phyloP scores from a whole-genome alignment of 2,113 vertebrate genomes.

The Phalacrocorax aristotelis region DNA sequence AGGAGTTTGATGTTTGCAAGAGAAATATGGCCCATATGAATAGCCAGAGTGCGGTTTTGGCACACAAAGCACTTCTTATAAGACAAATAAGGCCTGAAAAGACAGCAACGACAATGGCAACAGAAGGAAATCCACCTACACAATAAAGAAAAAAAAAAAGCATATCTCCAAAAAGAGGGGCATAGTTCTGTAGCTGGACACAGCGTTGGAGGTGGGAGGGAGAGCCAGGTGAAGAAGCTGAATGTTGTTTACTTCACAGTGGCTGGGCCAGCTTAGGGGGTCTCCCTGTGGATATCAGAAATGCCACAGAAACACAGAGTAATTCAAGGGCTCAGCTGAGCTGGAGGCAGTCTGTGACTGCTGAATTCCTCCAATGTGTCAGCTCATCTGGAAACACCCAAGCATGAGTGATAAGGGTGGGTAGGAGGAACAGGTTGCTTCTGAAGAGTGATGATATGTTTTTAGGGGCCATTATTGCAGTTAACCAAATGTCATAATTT shows the following conservation, averaged over 20 bases:
- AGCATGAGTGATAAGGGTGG: not conserved
- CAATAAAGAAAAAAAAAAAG: not conserved
- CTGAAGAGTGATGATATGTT: not conserved
- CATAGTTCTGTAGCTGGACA: not conserved
- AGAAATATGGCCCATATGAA: not conserved
- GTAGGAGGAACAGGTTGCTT: not conserved
- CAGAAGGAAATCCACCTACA: not conserved
- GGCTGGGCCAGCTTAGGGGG: not conserved
- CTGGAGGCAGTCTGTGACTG: not conserved
- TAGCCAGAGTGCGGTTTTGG: not conserved
- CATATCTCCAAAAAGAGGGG: not conserved
- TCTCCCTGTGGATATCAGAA: not conserved
- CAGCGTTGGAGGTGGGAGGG: not conserved
- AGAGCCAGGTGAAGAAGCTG: fast-evolving
- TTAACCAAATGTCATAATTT: not conserved
- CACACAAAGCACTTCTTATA: not conserved
- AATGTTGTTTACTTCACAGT: not conserved
- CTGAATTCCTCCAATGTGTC: not conserved
- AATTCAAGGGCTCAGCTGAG: not conserved
- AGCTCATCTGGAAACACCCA: not conserved
- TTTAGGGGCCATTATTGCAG: not conserved
- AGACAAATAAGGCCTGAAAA: not conserved
- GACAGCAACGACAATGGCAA: not conserved
- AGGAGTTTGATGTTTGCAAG: not conserved
- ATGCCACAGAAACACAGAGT: not conserved